Evolutionary conservation across 2,113 vertebrate genomes (phyloP), one percentile per base, ranked within the genome.

Genomic region (Catharus bicknelli): DNA sequence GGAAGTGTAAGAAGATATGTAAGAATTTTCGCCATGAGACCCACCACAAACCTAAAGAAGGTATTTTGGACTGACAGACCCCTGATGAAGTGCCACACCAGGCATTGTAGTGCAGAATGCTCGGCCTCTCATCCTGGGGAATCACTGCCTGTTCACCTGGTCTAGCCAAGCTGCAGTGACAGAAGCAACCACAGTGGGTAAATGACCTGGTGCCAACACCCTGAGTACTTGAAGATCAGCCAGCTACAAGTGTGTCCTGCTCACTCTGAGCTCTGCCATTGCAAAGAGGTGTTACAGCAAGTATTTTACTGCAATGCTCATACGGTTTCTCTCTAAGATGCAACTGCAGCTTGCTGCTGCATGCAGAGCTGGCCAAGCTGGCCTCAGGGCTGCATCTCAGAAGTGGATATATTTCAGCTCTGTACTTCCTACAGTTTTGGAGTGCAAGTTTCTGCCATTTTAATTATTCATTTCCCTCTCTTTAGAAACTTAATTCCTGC

Each of bases 21-120:
- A 47, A 47, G 45, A 79, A 40, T 68, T 91, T 64, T 68, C 53
- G 29, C 21, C 4, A 0, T 20, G 45, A 43, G 30, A 34, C 21
- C 36, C 21, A 51, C 26, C 18, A 18, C 36, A 80, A 57, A 40
- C 22, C n/a, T 43, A 27, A 61, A 34, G n/a, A 57, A 53, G 15
- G 40, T 18, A 27, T 76, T 91, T 62, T 68, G 70, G 42, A 25
- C 34, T 62, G 29, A 2, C 40, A 86, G 76, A 2, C 21, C 9
- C 8, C 8, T 4, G 1, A 43, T 30, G 27, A n/a, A 67, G 50
- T 38, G 25, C 27, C 36, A 32, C 16, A 27, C 40, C 50, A 53
- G 29, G 30, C 55, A 26, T 2, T 8, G 12, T 0, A 12, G 22
- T 14, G 47, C 50, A 43, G 57, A 62, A 23, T 0, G 0, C 18